Base-by-base conservation (phyloP, 1,140 invertebrate species). In the Lasioglossum albipes region DNA sequence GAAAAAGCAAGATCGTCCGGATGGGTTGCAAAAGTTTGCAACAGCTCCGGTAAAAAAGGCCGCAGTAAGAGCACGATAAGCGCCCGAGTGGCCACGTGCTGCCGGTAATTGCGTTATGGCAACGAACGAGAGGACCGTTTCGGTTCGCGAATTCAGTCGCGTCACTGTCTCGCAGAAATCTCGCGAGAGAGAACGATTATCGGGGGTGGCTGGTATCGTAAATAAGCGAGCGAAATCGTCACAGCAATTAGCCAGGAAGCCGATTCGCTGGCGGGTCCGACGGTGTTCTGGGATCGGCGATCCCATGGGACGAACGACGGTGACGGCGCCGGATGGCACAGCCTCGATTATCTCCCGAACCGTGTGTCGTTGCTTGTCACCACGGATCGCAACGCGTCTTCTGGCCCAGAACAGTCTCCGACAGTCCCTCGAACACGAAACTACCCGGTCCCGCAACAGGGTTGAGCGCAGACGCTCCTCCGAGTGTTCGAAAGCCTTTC, bases 311-410 rank as follows among this genome's bases (percentile, higher is more conserved):
- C 92, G 82, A 75, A 68, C 54, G 45, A 78, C 84, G 88, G 92
- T 87, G 91, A 92, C 91, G 87, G 91, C 85, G 90, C 93, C 91
- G 91, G 88, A 88, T 93, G 93, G 93, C 88, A 93, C 93, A 90
- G 85, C 67, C 82, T 79, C 88, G 91, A 91, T 87, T 93, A 93
- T 91, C 90, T 91, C 90, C 89, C 89, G 79, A 72, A 45, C 81
- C 77, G 70, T 72, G 79, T 83, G 52, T 18, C 52, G 57, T 59
- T 81, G 73, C 84, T 62, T 67, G 76, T 59, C 81, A 79, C 45
- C 65, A 84, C 75, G 76, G 78, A 83, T 88, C 86, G 81, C 81
- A 49, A 75, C 87, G 87, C 83, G 87, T 86, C 87, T 88, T 88
- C 78, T 87, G 67, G 84, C 88, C 84, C 69, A 81, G 81, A 74